Evolutionary conservation across 2,888 invertebrate genomes (phyloP), one percentile per base, ranked within the genome.

Genomic region (Microplitis manilae): DNA sequence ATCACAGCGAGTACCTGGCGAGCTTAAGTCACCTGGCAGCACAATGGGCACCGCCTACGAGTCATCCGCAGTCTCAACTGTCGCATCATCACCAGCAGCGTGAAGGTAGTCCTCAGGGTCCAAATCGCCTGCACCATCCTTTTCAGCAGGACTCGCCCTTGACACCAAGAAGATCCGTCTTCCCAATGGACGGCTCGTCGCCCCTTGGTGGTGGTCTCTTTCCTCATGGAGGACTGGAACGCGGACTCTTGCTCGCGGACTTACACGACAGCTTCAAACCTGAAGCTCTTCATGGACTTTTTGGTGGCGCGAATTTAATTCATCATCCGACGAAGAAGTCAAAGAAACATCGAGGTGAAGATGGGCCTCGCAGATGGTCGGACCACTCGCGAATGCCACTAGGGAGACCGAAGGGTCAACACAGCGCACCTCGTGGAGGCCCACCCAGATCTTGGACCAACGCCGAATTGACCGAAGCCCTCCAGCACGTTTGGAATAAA

Each of bases 401-500:
- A 88, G 93, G 95, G 86, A 92, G 96, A 86, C 96, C 96, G 75
- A 96, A 97, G 89, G 97, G 97, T 68, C 97, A 97, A 87, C 97
- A 97, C 91, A 96, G 96, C 85, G 96, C 97, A 61, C 96, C 96
- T 38, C 92, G 97, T 83, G 96, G 97, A 38, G 97, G 97, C 9
- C 97, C 97, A 9, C 97, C 97, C 0, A 92, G 97, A 75, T 97
- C 97, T 1, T 97, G 97, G 97, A 97, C 96, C 80, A 97, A 97
- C 91, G 96, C 96, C 60, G 97, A 97, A 87, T 92, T 97, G 73
- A 97, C 97, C 73, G 96, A 96, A 90, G 97, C 97, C 1, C 92
- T 97, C 73, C 96, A 96, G 87, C 96, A 96, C 90, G 97, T 97
- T n/a, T 97, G 97, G 97, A 96, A 96, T 90, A 96, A 97, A 88